These are phyloP conservation scores for Mimachlamys varia DNA, from an alignment of 2,888 invertebrate species.

Conservation along the genomic window DNA sequence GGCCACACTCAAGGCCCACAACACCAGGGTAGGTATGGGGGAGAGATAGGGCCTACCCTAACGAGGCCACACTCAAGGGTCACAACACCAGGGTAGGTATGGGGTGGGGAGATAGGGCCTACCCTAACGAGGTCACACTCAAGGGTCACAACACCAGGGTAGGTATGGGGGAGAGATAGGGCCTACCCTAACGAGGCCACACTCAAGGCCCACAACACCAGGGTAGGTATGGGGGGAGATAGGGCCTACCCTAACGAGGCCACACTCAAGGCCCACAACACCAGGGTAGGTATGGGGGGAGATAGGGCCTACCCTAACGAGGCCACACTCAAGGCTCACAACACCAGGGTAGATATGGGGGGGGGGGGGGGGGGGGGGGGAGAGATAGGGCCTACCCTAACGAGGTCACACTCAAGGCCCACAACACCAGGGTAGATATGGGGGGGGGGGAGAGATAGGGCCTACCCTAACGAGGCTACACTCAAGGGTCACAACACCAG, in stretches of 20 bases:
- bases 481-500: too few species aligned
- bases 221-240: conserved; percentile 93
- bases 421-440: too few species aligned
- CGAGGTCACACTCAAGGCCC: too few species aligned
- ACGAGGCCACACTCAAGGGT: conserved; percentile 91
- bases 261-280: conserved; percentile 91
- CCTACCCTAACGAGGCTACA: too few species aligned
- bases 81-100: conserved; percentile 95
- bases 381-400: too few species aligned
- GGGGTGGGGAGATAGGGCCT: background rate
- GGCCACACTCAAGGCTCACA: too few species aligned
- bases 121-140: conserved; percentile 96
- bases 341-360: conserved; percentile 84
- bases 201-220: background rate
- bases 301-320: too few species aligned
- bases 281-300: too few species aligned
- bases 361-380: too few species aligned
- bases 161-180: conserved; percentile 81
- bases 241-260: conserved; percentile 89
- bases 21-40: conserved; percentile 85
- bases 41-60: background rate
- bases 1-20: conserved; percentile 88
- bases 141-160: conserved; percentile 98
- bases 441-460: too few species aligned
- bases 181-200: background rate